Conservation (phyloP, 2,888 invertebrate genomes). For the Suillia variegata region DNA sequence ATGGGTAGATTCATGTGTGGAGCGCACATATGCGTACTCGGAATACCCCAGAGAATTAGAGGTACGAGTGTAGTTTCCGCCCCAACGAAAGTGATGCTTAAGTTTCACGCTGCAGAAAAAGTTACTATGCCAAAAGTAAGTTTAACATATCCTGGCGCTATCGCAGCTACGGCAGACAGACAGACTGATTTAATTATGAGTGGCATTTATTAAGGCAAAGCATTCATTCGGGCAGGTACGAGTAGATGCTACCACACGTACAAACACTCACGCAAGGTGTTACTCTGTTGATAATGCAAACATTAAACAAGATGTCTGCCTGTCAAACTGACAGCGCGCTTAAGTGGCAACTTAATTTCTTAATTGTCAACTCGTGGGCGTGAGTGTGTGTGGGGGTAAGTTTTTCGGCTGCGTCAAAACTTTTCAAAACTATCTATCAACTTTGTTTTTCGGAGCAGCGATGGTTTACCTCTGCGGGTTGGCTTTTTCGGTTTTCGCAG, state of each 20-base stretch:
- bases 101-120: constrained; percentile 43
- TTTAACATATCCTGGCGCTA: not conserved
- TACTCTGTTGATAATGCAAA: constrained; percentile 59
- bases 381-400: constrained; percentile 19
- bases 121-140: constrained; percentile 15
- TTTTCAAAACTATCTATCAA: constrained; percentile 25
- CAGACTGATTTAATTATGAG: constrained; percentile 57
- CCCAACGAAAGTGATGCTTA: constrained; percentile 47
- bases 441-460: constrained; percentile 2
- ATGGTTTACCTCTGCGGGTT: not conserved
- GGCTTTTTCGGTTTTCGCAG: constrained; percentile 10
- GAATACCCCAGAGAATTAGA: constrained; percentile 4
- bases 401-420: constrained; percentile 15
- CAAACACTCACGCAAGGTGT: constrained; percentile 45
- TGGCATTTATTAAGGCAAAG: constrained; percentile 61
- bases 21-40: constrained; percentile 5
- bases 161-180: constrained; percentile 30
- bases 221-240: constrained; percentile 40
- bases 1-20: constrained; percentile 3
- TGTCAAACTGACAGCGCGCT: constrained; percentile 56
- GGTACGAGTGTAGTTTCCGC: constrained; percentile 18
- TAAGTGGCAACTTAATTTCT: constrained; percentile 60
- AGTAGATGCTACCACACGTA: not conserved
- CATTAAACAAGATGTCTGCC: constrained; percentile 47
- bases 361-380: constrained; percentile 50